A percentile compares a stretch with the other conserved stretches of the same genome.
These are phyloP conservation scores for Sarcophaga variegata DNA, from an alignment of 2,888 invertebrate genomes.

Conservation along the genomic window DNA sequence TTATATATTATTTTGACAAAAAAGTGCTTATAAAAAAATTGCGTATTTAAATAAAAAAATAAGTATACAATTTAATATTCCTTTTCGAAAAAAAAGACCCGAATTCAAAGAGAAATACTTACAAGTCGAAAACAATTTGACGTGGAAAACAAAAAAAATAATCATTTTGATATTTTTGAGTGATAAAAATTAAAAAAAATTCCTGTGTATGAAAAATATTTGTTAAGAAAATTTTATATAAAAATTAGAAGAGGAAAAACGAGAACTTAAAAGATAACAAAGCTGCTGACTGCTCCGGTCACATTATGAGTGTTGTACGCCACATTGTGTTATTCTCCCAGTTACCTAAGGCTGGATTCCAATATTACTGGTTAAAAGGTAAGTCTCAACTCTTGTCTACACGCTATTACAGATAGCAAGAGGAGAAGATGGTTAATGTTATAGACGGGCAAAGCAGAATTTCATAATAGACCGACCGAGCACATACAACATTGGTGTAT, in stretches of 20 bases:
- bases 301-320: constrained; percentile 78
- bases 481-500: background rate
- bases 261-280: constrained; percentile 40
- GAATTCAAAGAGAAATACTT: background rate
- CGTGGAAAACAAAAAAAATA: constrained; percentile 29
- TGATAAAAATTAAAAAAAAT: constrained; percentile 20
- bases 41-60: constrained; percentile 62
- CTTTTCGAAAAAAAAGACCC: background rate
- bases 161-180: constrained; percentile 15
- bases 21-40: constrained; percentile 60
- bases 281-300: constrained; percentile 45
- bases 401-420: background rate
- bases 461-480: constrained; percentile 52
- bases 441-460: constrained; percentile 33
- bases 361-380: constrained; percentile 77
- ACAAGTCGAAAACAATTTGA: constrained; percentile 36
- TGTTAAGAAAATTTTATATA: background rate
- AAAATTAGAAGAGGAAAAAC: constrained; percentile 15
- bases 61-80: constrained; percentile 13
- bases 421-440: background rate
- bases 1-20: constrained; percentile 67
- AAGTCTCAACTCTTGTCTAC: constrained; percentile 57
- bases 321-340: constrained; percentile 77
- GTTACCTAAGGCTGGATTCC: constrained; percentile 75
- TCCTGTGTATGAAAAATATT: constrained; percentile 39